Evolutionary conservation across 2,797 vertebrate genomes (phyloP).

Genomic region (Enteromius radiatus): DNA sequence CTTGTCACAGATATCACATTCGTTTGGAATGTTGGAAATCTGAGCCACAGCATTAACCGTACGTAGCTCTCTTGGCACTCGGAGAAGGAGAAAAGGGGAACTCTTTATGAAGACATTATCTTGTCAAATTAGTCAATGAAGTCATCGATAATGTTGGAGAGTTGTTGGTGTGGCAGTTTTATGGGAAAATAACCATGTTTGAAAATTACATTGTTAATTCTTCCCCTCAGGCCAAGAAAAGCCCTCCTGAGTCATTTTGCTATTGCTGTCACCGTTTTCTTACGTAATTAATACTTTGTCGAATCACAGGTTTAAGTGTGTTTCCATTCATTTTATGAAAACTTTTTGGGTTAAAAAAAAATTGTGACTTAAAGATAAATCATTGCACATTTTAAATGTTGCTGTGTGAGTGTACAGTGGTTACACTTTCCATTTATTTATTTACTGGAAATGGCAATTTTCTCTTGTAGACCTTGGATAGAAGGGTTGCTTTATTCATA

Average conservation of each 20-base stretch:
- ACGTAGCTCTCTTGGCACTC: constrained; percentile 59
- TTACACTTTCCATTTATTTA: not conserved
- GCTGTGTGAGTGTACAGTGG: not conserved
- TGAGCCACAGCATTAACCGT: not conserved
- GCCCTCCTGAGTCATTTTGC: constrained; percentile 51
- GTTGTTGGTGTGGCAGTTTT: constrained; percentile 61
- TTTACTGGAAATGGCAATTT: not conserved
- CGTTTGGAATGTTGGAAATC: constrained; percentile 17
- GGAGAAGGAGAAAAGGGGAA: constrained; percentile 45
- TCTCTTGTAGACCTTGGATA: not conserved
- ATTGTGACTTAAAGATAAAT: not conserved
- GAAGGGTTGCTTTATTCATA: not conserved
- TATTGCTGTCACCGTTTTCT: constrained; percentile 40
- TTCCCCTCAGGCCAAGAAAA: constrained; percentile 57
- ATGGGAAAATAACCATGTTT: constrained; percentile 70
- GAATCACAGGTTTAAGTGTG: constrained; percentile 33
- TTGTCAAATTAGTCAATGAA: constrained; percentile 60
- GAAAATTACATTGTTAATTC: constrained; percentile 68
- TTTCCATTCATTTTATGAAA: not conserved
- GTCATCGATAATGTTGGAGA: constrained; percentile 21
- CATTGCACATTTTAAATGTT: not conserved
- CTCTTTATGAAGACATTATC: constrained; percentile 69
- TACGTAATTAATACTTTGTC: constrained; percentile 37
- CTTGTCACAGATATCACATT: constrained; percentile 40
- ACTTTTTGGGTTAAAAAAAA: not conserved